Evolutionary conservation across 1,140 invertebrate genomes (phyloP).

Genomic region (Cherax destructor): DNA sequence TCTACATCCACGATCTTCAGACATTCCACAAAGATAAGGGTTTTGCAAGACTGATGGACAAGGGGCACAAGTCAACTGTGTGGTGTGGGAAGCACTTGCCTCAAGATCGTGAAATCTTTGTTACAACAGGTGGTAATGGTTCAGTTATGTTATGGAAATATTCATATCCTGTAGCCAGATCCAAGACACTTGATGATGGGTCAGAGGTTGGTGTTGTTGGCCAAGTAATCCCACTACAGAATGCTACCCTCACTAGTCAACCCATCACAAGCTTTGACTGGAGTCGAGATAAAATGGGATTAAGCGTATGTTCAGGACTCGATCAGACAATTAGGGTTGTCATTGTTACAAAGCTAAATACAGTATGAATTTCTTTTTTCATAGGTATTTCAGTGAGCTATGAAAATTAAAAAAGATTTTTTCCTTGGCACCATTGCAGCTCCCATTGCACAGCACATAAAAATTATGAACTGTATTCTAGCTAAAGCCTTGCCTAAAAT

Average conservation of each 20-base stretch:
- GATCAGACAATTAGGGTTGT: slow-evolving; percentile 93
- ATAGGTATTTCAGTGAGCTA: too few relatives aligned
- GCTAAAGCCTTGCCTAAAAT: too few relatives aligned
- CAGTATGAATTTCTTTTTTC: slow-evolving; percentile 71
- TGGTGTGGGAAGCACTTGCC: slow-evolving; percentile 92
- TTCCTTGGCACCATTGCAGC: too few relatives aligned
- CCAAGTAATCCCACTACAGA: slow-evolving; percentile 85
- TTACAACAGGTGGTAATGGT: slow-evolving; percentile 91
- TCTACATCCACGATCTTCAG: slow-evolving; percentile 91
- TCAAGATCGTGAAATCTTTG: slow-evolving; percentile 95
- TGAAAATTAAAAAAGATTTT: too few relatives aligned
- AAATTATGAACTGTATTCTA: too few relatives aligned
- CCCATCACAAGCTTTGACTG: slow-evolving; percentile 93
- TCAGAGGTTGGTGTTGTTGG: slow-evolving; percentile 85
- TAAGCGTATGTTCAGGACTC: slow-evolving; percentile 92
- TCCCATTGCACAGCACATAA: too few relatives aligned
- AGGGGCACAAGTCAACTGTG: slow-evolving; percentile 89
- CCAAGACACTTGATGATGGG: slow-evolving; percentile 82
- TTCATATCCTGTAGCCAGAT: slow-evolving; percentile 88
- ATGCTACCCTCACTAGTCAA: slow-evolving; percentile 88
- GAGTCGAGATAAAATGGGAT: slow-evolving; percentile 91
- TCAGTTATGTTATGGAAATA: slow-evolving; percentile 95
- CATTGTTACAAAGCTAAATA: slow-evolving; percentile 92
- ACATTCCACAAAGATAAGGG: slow-evolving; percentile 92
- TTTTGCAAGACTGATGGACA: slow-evolving; percentile 86